Conservation (phyloP, 2,113 vertebrate genomes). For the Isichthys henryi region DNA sequence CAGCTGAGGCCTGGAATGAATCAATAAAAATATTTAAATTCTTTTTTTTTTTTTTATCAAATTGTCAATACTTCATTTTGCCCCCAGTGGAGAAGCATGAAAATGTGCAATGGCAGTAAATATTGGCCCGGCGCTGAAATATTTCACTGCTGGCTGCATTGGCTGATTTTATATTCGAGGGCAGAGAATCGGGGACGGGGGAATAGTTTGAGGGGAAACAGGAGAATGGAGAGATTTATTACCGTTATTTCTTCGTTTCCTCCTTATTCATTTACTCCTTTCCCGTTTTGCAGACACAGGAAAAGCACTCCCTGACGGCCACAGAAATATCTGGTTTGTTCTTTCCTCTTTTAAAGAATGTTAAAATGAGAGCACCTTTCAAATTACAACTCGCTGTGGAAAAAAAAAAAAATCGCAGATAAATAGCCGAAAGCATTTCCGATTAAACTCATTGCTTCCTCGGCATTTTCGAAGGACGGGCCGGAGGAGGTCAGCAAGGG, state of each 20-base stretch:
- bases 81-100: slow-evolving; percentile 12
- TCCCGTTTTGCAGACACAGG: background rate
- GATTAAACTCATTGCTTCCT: background rate
- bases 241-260: slow-evolving; percentile 6
- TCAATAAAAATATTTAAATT: slow-evolving; percentile 48
- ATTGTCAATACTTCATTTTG: slow-evolving; percentile 53
- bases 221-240: slow-evolving; percentile 20
- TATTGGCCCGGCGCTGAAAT: slow-evolving; percentile 19
- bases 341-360: background rate
- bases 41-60: slow-evolving; percentile 38
- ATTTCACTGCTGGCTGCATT: slow-evolving; percentile 18
- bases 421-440: background rate
- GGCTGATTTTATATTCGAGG: slow-evolving; percentile 33
- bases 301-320: background rate
- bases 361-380: background rate
- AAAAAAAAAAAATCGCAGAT: background rate
- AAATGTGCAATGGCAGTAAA: slow-evolving; percentile 31
- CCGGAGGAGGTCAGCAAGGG: background rate
- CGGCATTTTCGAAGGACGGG: background rate
- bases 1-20: slow-evolving; percentile 24
- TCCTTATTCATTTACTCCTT: background rate
- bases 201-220: slow-evolving; percentile 6
- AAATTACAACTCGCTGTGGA: too few relatives aligned
- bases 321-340: background rate
- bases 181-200: slow-evolving; percentile 15